Evolutionary conservation across 2,113 vertebrate genomes (phyloP).

Genomic region (Zeus faber): DNA sequence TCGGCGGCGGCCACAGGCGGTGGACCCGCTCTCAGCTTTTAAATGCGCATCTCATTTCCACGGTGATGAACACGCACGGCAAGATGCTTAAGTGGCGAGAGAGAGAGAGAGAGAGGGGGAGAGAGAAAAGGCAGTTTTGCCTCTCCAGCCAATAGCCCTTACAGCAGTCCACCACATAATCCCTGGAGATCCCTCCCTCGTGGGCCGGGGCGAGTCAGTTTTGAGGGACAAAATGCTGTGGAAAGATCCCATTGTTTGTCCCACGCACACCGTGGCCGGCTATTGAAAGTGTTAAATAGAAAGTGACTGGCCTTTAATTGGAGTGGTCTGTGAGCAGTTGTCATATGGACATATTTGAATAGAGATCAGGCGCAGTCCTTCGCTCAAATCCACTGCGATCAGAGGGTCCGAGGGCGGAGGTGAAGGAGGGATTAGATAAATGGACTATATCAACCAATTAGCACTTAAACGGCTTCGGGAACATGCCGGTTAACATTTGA

Average conservation of each 20-base stretch:
- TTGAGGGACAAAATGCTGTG: constrained; percentile 75
- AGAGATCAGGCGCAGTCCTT: constrained; percentile 76
- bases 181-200: constrained; percentile 85
- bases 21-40: constrained; percentile 85
- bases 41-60: constrained; percentile 99
- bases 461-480: constrained; percentile 62
- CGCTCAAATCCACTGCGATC: constrained; percentile 75
- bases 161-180: constrained; percentile 79
- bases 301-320: constrained; percentile 79
- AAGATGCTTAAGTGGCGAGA: constrained; percentile 79
- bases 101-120: constrained; percentile 68
- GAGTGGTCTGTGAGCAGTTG: constrained; percentile 75
- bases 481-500: constrained; percentile 72
- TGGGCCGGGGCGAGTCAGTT: constrained; percentile 79
- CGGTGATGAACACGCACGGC: constrained; percentile 78
- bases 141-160: constrained; percentile 73
- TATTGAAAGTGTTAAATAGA: constrained; percentile 62
- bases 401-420: constrained; percentile 56
- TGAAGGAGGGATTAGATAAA: constrained; percentile 76
- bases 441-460: constrained; percentile 77
- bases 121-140: constrained; percentile 80
- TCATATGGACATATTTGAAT: constrained; percentile 85
- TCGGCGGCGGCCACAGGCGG: constrained; percentile 87
- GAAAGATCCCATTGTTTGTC: constrained; percentile 86
- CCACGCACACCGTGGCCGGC: constrained; percentile 66